Evolutionary conservation across 2,888 invertebrate genomes (phyloP), one percentile per base, ranked within the genome.

Genomic region (Drosophila hamatofila): DNA sequence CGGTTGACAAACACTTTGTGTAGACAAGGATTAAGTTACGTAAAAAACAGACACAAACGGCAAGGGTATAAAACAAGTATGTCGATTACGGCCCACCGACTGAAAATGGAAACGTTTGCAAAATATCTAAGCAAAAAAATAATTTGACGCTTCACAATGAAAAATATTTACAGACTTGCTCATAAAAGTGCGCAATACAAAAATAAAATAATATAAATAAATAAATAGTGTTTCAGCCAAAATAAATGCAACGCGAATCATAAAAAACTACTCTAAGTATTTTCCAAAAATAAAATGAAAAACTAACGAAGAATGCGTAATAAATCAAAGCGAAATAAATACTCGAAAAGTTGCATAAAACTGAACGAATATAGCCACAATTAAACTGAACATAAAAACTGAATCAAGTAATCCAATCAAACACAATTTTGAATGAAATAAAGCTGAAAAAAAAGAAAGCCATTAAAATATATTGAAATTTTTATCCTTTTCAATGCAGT

Each of bases 301-400:
- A 42, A 48, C 46, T 12, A 8, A 21, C 30, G 42, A 63, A 37
- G 33, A 37, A 59, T 80, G 49, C 58, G 54, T 41, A 9, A 72
- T 80, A 77, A 77, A 80, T 78, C 80, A 78, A 63, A 62, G 18
- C 46, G 23, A 78, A 73, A 60, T 37, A 60, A 61, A 63, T 42
- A 33, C 3, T 70, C 44, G 49, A 52, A 62, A 44, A 62, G 46
- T 35, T 62, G 37, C 37, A 56, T 21, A 71, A 72, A 44, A 62
- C 44, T n/a, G 18, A 30, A 30, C 30, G 33, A 44, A 60, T 48
- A 52, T 58, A 39, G 57, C 9, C 35, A 57, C n/a, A 35, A 42
- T 44, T 35, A 21, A 23, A 25, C 11, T 39, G 14, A 14, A 7
- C 18, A 33, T 27, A 27, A 51, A 44, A 12, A 39, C 30, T 14